A percentile compares a stretch with the other conserved stretches of the same genome.
phyloP scores from a whole-genome alignment of 2,888 invertebrate genomes.

The Chloromyia formosa region DNA sequence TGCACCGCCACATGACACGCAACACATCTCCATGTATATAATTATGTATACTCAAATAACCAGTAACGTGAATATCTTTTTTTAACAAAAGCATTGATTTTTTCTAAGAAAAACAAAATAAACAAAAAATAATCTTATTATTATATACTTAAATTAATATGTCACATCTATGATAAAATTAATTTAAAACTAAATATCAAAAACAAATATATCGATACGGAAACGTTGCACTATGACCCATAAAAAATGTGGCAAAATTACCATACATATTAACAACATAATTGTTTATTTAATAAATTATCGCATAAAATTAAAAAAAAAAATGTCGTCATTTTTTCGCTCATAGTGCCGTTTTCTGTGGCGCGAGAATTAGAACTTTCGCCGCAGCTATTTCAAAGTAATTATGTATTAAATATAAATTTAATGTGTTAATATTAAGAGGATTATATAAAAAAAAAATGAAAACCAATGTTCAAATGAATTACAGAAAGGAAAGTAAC shows the following conservation, averaged over 20 bases:
- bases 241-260: neutral
- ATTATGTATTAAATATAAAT: conserved; percentile 40
- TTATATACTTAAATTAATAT: conserved; percentile 38
- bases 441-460: conserved; percentile 21
- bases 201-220: conserved; percentile 34
- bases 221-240: conserved; percentile 8
- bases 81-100: conserved; percentile 42
- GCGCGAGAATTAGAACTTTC: neutral
- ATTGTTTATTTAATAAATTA: conserved; percentile 31
- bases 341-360: conserved; percentile 15
- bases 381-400: conserved; percentile 35
- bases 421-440: conserved; percentile 35
- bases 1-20: conserved; percentile 25
- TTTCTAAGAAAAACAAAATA: conserved; percentile 32
- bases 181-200: conserved; percentile 37
- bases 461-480: conserved; percentile 25
- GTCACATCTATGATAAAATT: conserved; percentile 40
- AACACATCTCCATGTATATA: conserved; percentile 43
- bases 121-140: conserved; percentile 28
- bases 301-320: too few relatives aligned
- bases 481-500: conserved; percentile 20
- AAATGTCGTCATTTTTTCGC: conserved; percentile 5
- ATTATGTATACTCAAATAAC: conserved; percentile 35
- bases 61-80: conserved; percentile 27
- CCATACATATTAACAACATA: conserved; percentile 16